Conservation (phyloP, 2,113 vertebrate genomes). For the Oncorhynchus masou region DNA sequence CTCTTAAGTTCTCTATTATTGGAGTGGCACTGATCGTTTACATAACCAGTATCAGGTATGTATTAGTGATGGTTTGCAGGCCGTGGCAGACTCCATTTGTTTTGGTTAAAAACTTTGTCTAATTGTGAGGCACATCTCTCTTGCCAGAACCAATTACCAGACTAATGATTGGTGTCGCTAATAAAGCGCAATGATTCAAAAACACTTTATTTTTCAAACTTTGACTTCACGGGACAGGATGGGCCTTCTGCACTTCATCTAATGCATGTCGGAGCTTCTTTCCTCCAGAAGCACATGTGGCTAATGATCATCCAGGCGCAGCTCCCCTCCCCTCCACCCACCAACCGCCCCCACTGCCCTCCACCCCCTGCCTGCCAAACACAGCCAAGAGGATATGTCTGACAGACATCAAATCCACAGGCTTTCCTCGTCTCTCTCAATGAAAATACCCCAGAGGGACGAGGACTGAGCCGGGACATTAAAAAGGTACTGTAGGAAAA, state of each 20-base stretch:
- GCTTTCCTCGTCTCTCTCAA: conserved; percentile 1
- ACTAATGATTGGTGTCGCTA: conserved; percentile 30
- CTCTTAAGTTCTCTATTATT: conserved; percentile 27
- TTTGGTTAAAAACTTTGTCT: conserved; percentile 40
- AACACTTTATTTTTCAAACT: conserved; percentile 22
- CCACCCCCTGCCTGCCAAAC: conserved; percentile 7
- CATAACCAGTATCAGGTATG: conserved; percentile 17
- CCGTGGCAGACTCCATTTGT: conserved; percentile 24
- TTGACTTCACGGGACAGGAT: conserved; percentile 22
- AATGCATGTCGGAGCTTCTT: conserved; percentile 65
- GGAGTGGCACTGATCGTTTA: conserved; percentile 29
- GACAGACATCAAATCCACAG: conserved; percentile 28
- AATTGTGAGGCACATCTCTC: conserved; percentile 25
- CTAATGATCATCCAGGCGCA: conserved; percentile 49
- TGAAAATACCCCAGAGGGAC: not conserved
- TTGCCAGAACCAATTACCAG: conserved; percentile 53
- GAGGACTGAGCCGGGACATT: not conserved
- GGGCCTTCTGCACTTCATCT: conserved; percentile 57
- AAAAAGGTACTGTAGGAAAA: not conserved
- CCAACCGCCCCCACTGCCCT: not conserved
- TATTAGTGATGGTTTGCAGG: conserved; percentile 34
- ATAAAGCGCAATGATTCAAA: conserved; percentile 50
- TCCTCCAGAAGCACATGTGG: conserved; percentile 41
- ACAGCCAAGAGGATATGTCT: conserved; percentile 21
- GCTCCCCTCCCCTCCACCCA: conserved; percentile 14